These are phyloP conservation scores for Monopis laevigella DNA, from an alignment of 2,888 invertebrate species.

Conservation along the genomic window DNA sequence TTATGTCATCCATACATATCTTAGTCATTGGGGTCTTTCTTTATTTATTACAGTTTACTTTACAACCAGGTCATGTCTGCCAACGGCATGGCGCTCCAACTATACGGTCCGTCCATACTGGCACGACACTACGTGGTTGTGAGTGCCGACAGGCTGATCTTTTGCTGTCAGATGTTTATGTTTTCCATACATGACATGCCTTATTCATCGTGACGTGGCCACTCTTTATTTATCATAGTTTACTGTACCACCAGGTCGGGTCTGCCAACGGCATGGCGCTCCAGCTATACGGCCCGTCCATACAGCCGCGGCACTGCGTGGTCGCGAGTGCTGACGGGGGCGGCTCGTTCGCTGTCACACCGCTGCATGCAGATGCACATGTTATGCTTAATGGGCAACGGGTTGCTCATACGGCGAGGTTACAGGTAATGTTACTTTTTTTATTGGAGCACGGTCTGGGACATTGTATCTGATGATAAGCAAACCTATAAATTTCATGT, in stretches of 20 bases:
- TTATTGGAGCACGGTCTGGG: no score
- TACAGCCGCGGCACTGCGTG: conserved; percentile 94
- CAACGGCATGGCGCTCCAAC: conserved; percentile 80
- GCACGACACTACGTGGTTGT: conserved; percentile 96
- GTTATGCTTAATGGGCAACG: conserved; percentile 95
- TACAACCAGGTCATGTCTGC: conserved; percentile 72
- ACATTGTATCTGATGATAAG: no score
- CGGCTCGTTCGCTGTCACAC: conserved; percentile 92
- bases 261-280: conserved; percentile 81
- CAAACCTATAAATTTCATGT: no score
- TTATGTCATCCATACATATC: no score
- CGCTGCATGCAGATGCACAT: conserved; percentile 91
- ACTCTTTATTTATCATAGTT: no score
- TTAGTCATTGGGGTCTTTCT: no score
- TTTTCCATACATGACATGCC: no score
- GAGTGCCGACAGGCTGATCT: no score
- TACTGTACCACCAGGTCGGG: conserved; percentile 61
- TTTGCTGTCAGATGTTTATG: no score
- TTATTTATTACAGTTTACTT: no score
- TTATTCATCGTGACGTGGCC: no score
- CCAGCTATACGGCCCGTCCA: conserved; percentile 88
- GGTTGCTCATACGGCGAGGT: conserved; percentile 90
- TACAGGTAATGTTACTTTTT: conserved; percentile 72
- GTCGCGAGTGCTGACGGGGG: conserved; percentile 93
- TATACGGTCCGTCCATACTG: conserved; percentile 91